Percentiles rank a stretch among this genome's conserved stretches.
These are phyloP conservation scores for Pseudomyrmex pallidus DNA, from an alignment of 1,140 invertebrate species.

Conservation along the genomic window DNA sequence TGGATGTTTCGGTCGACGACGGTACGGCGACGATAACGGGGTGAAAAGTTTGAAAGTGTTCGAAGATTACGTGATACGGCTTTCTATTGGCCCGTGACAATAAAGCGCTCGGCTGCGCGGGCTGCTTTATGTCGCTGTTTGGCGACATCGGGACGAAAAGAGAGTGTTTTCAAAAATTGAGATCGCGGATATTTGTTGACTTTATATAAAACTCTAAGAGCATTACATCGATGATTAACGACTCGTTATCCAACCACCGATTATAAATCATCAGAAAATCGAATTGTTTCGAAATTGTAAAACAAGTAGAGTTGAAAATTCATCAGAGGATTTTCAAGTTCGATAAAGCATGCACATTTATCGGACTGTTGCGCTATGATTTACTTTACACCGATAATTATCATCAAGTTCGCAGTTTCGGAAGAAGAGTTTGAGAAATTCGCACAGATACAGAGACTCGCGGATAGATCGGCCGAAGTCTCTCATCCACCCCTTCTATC, in stretches of 20 bases:
- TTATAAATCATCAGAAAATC: not conserved
- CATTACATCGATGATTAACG: conserved; percentile 7
- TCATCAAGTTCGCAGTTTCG: not conserved
- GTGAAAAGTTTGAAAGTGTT: conserved; percentile 67
- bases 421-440: conserved; percentile 33
- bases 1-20: conserved; percentile 50
- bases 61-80: conserved; percentile 64
- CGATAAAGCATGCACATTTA: not conserved
- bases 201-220: conserved; percentile 9
- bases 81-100: conserved; percentile 56
- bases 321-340: not conserved
- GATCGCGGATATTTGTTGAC: conserved; percentile 24
- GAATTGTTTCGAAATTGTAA: not conserved
- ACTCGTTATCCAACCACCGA: not conserved
- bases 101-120: conserved; percentile 55
- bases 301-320: conserved; percentile 1
- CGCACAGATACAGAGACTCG: conserved; percentile 26
- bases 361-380: conserved; percentile 24
- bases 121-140: conserved; percentile 64
- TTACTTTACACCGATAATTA: conserved; percentile 1
- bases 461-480: conserved; percentile 10
- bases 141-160: not conserved
- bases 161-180: conserved; percentile 44
- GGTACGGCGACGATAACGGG: conserved; percentile 63
- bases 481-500: conserved; percentile 64